phyloP scores from a whole-genome alignment of 2,888 invertebrate species.

The Acleris cristana region DNA sequence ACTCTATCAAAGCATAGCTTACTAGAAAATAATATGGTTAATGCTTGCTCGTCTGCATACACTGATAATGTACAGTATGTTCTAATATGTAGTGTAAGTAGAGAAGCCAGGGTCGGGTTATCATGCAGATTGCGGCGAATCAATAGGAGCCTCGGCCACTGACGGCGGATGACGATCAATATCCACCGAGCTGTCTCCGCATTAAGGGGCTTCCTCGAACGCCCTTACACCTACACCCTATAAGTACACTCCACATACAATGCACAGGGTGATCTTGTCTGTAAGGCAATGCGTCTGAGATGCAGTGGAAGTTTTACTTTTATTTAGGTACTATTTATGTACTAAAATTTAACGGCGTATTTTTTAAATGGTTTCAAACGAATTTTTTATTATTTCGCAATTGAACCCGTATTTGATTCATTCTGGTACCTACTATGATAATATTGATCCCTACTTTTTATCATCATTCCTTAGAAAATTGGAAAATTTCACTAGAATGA shows the following conservation, averaged over 20 bases:
- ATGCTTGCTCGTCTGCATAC: no score
- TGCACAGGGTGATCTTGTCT: slow-evolving; percentile 30
- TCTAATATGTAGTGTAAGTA: slow-evolving; percentile 45
- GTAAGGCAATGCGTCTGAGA: slow-evolving; percentile 19
- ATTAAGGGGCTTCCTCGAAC: slow-evolving; percentile 82
- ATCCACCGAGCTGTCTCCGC: slow-evolving; percentile 82
- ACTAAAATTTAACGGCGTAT: neutral
- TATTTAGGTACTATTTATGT: neutral
- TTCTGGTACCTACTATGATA: no score
- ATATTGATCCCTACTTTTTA: no score
- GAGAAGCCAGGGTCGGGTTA: slow-evolving; percentile 78
- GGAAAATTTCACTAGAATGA: no score
- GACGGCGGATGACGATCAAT: slow-evolving; percentile 83
- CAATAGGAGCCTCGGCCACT: slow-evolving; percentile 82
- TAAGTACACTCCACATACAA: slow-evolving; percentile 61
- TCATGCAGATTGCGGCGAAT: slow-evolving; percentile 84
- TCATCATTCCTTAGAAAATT: no score
- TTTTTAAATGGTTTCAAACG: no score
- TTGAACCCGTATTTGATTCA: no score
- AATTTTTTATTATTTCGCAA: no score
- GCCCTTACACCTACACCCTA: slow-evolving; percentile 79
- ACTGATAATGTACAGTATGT: slow-evolving; percentile 1
- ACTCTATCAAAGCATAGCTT: no score
- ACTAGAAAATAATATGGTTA: no score
- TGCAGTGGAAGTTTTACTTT: slow-evolving; percentile 17